phyloP scores from a whole-genome alignment of 2,113 vertebrate species.

The Microcebus tavaratra region DNA sequence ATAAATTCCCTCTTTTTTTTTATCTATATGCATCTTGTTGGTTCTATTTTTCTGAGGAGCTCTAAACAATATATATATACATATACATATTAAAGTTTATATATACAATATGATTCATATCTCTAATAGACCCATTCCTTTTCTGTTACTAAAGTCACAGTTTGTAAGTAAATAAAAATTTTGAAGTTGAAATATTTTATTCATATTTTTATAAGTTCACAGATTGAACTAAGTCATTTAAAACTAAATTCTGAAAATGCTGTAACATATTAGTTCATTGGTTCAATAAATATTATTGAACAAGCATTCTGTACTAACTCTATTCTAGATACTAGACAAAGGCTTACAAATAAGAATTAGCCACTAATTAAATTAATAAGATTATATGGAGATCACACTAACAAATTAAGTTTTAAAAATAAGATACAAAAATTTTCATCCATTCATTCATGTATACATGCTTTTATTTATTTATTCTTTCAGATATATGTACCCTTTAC shows the following conservation, averaged over 20 bases:
- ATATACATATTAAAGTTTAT: background rate
- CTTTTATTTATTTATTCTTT: background rate
- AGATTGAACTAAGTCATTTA: background rate
- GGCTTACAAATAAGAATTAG: background rate
- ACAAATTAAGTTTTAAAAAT: background rate
- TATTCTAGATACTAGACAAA: background rate
- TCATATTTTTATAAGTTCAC: background rate
- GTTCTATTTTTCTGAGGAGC: background rate
- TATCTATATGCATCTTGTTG: background rate
- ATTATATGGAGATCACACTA: background rate
- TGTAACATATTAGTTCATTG: background rate
- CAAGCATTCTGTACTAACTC: background rate
- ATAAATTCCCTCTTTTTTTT: background rate
- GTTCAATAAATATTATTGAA: background rate
- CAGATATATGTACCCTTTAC: background rate
- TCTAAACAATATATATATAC: background rate
- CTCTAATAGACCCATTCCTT: background rate
- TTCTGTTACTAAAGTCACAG: background rate
- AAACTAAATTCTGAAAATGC: background rate
- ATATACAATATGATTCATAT: background rate
- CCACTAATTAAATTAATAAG: background rate
- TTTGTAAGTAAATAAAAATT: background rate
- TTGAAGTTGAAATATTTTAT: background rate
- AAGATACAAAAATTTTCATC: background rate
- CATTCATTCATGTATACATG: background rate